These are phyloP conservation scores for Globodera rostochiensis DNA, from an alignment of 1,140 invertebrate species.

Conservation along the genomic window DNA sequence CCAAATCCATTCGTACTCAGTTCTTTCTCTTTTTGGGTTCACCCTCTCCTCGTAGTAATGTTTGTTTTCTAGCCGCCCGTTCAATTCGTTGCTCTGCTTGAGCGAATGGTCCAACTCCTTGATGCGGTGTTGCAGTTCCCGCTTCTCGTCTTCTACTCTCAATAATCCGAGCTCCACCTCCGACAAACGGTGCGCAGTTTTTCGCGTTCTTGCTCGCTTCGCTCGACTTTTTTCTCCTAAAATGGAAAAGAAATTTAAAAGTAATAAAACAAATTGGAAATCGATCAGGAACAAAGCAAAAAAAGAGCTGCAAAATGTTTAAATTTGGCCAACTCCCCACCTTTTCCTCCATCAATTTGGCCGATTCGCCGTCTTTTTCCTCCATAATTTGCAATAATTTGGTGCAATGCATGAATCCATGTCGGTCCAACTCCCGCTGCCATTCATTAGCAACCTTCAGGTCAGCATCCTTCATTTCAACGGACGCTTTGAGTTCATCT, in stretches of 20 bases:
- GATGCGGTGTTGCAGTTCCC: slow-evolving; percentile 26
- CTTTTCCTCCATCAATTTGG: slow-evolving; percentile 29
- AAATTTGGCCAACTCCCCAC: too few relatives aligned
- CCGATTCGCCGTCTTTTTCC: too few relatives aligned
- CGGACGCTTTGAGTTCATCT: not conserved
- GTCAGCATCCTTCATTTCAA: not conserved
- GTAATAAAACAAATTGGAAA: not conserved
- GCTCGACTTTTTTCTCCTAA: slow-evolving; percentile 38
- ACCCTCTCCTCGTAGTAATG: slow-evolving; percentile 44
- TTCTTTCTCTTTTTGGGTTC: too few relatives aligned
- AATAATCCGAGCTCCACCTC: slow-evolving; percentile 26
- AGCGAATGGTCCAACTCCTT: slow-evolving; percentile 36
- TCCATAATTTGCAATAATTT: slow-evolving; percentile 38
- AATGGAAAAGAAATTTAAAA: slow-evolving; percentile 7
- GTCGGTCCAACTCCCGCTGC: slow-evolving; percentile 39
- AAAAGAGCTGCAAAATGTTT: too few relatives aligned
- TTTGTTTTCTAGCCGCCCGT: slow-evolving; percentile 40
- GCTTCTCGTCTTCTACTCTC: slow-evolving; percentile 35
- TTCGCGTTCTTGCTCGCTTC: slow-evolving; percentile 39
- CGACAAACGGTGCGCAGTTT: slow-evolving; percentile 31
- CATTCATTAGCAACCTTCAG: slow-evolving; percentile 10
- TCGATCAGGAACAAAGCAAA: too few relatives aligned
- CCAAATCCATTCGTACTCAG: too few relatives aligned
- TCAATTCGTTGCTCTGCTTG: slow-evolving; percentile 31
- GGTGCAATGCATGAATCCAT: slow-evolving; percentile 23